These are phyloP conservation scores for Oligia strigilis DNA, from an alignment of 2,888 invertebrate species.

Conservation along the genomic window DNA sequence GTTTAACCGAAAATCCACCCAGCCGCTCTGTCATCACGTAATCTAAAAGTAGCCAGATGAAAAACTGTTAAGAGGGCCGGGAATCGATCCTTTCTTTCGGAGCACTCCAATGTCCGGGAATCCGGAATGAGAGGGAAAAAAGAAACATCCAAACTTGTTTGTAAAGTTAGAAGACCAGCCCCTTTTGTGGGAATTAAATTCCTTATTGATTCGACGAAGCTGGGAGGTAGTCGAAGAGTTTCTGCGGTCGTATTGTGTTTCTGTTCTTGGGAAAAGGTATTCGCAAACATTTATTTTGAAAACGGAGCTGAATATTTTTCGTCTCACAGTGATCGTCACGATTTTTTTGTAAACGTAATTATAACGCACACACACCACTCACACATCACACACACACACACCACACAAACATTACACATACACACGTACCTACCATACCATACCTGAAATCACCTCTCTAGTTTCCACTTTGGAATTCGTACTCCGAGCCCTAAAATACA, in stretches of 20 bases:
- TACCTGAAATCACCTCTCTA: too few species aligned
- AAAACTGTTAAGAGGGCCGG: slow-evolving; percentile 66
- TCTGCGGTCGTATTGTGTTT: slow-evolving; percentile 37
- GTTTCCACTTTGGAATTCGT: too few species aligned
- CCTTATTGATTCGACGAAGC: slow-evolving; percentile 61
- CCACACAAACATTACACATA: too few species aligned
- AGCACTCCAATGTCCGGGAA: slow-evolving; percentile 60
- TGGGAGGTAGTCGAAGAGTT: slow-evolving; percentile 10
- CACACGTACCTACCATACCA: too few species aligned
- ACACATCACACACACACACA: too few species aligned
- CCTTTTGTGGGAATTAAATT: slow-evolving; percentile 67
- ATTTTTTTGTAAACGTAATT: background rate
- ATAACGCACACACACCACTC: background rate
- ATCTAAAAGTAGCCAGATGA: slow-evolving; percentile 55
- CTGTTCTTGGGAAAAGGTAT: slow-evolving; percentile 2
- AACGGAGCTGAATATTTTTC: background rate
- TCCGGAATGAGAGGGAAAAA: slow-evolving; percentile 64
- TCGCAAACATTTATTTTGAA: slow-evolving; percentile 26
- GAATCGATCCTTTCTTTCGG: slow-evolving; percentile 45
- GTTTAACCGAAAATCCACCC: background rate
- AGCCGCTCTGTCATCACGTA: slow-evolving; percentile 26
- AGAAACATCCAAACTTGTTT: slow-evolving; percentile 63
- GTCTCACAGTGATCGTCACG: too few species aligned
- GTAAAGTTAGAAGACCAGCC: slow-evolving; percentile 56
- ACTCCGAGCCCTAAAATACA: too few species aligned